Evolutionary conservation across 2,113 vertebrate species (phyloP), one percentile per base, ranked within the genome.

Genomic region (Neolamprologus brichardi): DNA sequence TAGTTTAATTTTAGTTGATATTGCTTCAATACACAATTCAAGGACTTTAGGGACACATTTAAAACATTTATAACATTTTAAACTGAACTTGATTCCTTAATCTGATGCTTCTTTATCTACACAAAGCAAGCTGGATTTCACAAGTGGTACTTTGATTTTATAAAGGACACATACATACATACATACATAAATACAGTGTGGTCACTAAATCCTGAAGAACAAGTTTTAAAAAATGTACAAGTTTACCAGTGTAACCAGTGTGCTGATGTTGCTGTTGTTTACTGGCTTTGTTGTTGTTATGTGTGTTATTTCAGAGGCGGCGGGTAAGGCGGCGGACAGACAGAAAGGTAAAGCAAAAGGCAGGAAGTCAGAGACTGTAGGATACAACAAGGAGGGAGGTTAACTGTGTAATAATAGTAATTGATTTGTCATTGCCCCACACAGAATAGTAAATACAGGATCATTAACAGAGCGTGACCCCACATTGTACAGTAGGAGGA

Each of bases 271-370:
- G 86, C 89, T 92, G 87, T 92, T 94, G 87, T 94, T 95, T 88
- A 93, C 90, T 89, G 87, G 70, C 46, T 91, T 90, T 95, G 92
- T 93, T 95, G 89, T 94, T 93, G 91, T 92, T 94, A 81, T 94
- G 89, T 95, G 92, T 95, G 93, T 95, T 93, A 91, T 95, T 96
- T 91, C 95, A 96, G 95, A 95, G 84, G 93, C 94, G 82, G 92
- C 93, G 89, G 92, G 91, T 95, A 96, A 96, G 88, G 85, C 79
- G 93, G 85, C 58, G 89, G 88, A 93, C 64, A 94, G 93, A 91
- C 92, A 94, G 95, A 96, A 95, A 94, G 95, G 94, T 95, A 95
- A 95, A 95, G 84, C 82, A 87, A 89, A 78, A 88, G 72, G 46
- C 49, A 83, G 51, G 39, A 54, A 83, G 81, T 75, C 67, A 87